These are phyloP conservation scores for Lonchura striata DNA, from an alignment of 2,113 vertebrate genomes.

Conservation along the genomic window DNA sequence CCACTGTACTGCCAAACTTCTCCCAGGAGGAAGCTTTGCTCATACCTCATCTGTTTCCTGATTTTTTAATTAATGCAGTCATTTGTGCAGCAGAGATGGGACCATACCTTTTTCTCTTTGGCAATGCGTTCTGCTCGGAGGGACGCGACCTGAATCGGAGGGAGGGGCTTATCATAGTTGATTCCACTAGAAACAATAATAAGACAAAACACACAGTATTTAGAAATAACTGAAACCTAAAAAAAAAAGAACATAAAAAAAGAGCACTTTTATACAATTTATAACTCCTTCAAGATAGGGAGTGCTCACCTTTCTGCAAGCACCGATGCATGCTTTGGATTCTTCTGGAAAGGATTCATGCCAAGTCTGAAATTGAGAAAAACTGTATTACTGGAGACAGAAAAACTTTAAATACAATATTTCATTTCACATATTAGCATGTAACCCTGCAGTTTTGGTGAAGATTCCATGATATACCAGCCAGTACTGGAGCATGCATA, in stretches of 20 bases:
- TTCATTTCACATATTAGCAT: background rate
- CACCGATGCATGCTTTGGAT: conserved; percentile 90
- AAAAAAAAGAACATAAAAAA: background rate
- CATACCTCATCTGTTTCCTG: background rate
- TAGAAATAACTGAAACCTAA: background rate
- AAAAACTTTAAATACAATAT: background rate
- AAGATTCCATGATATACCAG: background rate
- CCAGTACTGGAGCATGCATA: background rate
- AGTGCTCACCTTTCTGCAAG: conserved; percentile 84
- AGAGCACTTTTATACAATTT: background rate
- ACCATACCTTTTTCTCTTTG: conserved; percentile 87
- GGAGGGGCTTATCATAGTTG: conserved; percentile 90
- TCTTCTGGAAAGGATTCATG: conserved; percentile 96
- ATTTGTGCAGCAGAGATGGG: background rate
- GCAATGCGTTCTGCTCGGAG: conserved; percentile 90
- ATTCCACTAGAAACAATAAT: conserved; percentile 78
- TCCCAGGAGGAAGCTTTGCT: background rate
- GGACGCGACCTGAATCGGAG: conserved; percentile 89
- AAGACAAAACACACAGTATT: background rate
- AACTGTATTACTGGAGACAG: conserved; percentile 2
- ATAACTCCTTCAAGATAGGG: background rate
- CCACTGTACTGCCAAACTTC: background rate
- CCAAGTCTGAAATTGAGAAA: conserved; percentile 78
- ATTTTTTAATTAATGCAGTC: background rate
- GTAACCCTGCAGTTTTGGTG: background rate